phyloP scores from a whole-genome alignment of 2,888 invertebrate genomes.

The Mythimna vitellina region DNA sequence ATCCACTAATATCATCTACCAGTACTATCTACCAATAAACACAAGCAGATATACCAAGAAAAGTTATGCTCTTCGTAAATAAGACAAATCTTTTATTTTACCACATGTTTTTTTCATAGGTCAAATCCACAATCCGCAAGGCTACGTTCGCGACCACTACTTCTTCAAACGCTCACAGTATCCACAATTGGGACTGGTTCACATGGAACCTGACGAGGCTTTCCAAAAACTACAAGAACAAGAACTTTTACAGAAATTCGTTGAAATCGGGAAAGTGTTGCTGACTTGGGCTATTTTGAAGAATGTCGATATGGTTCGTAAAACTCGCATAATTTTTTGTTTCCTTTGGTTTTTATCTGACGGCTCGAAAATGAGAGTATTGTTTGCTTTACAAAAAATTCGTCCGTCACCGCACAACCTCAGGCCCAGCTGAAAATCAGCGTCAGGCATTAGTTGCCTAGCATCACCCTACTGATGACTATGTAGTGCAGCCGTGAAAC shows the following conservation, averaged over 20 bases:
- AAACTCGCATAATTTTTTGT: background rate
- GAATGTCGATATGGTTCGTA: slow-evolving; percentile 96
- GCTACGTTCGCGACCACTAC: slow-evolving; percentile 98
- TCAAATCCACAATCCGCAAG: slow-evolving; percentile 98
- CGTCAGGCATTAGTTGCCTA: too few species aligned
- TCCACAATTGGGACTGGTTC: slow-evolving; percentile 98
- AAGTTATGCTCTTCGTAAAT: too few species aligned
- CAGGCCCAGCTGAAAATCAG: too few species aligned
- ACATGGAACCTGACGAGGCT: slow-evolving; percentile 98
- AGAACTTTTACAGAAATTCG: slow-evolving; percentile 97
- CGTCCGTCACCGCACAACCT: too few species aligned
- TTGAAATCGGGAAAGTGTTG: slow-evolving; percentile 98
- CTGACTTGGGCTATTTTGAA: slow-evolving; percentile 97
- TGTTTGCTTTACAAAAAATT: too few species aligned
- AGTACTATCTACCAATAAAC: too few species aligned
- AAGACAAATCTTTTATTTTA: background rate
- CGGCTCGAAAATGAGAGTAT: too few species aligned
- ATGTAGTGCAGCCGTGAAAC: too few species aligned
- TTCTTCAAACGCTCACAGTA: slow-evolving; percentile 99
- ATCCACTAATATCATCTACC: too few species aligned
- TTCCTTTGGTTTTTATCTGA: background rate
- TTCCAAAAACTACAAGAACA: slow-evolving; percentile 97
- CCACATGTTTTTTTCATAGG: slow-evolving; percentile 88
- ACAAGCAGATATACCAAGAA: too few species aligned
- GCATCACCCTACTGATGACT: too few species aligned